Percentiles rank a stretch among this genome's conserved stretches.
Evolutionary conservation across 2,797 vertebrate species (phyloP).

Genomic region (Sebastes itinus): DNA sequence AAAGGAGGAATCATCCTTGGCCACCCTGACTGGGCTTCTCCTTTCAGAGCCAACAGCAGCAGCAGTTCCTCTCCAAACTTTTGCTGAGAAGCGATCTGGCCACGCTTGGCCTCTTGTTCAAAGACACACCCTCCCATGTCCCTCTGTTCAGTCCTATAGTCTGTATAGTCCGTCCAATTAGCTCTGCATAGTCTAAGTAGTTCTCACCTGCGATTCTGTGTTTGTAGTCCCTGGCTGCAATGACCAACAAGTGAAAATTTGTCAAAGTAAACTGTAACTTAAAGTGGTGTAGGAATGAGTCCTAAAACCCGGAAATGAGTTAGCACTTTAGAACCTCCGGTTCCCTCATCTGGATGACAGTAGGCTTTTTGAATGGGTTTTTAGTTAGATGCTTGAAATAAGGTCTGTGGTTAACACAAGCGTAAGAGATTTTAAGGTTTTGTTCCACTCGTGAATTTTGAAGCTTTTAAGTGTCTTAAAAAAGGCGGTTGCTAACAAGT

Average conservation of each 20-base stretch:
- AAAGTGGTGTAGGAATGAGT: neutral
- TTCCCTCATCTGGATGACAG: too few relatives aligned
- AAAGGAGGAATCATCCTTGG: slow-evolving; percentile 75
- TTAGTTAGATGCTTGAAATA: too few relatives aligned
- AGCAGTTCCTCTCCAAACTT: slow-evolving; percentile 61
- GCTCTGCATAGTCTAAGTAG: neutral
- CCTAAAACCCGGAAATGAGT: too few relatives aligned
- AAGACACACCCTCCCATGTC: slow-evolving; percentile 34
- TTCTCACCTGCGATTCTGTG: neutral
- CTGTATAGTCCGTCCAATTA: neutral
- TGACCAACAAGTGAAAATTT: neutral
- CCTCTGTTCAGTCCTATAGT: slow-evolving; percentile 6
- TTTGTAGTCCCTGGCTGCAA: slow-evolving; percentile 3
- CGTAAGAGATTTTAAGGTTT: too few relatives aligned
- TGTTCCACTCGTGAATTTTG: too few relatives aligned
- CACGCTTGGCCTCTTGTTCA: slow-evolving; percentile 52
- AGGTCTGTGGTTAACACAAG: too few relatives aligned
- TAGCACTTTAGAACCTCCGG: too few relatives aligned
- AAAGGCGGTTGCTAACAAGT: too few relatives aligned
- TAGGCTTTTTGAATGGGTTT: too few relatives aligned
- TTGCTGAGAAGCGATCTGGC: slow-evolving; percentile 53
- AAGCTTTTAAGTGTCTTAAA: too few relatives aligned
- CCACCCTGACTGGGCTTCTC: slow-evolving; percentile 64
- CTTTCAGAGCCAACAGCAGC: slow-evolving; percentile 67
- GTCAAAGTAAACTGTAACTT: neutral